Conservation (phyloP, 2,888 invertebrate species). For the Volucella inanis region DNA sequence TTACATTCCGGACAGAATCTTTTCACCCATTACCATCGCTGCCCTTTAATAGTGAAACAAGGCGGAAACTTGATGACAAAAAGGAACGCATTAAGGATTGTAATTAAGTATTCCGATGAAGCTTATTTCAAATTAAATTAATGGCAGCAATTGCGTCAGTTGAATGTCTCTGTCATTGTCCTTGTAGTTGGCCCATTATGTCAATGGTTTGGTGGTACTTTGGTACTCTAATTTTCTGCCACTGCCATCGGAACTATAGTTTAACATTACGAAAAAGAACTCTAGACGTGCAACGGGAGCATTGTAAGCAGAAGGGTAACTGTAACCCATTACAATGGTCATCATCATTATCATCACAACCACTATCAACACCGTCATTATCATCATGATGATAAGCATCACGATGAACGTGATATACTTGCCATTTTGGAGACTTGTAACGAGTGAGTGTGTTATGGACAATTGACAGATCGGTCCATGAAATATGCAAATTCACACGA, state of each 20-base stretch:
- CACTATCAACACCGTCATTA: neutral
- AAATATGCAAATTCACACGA: slow-evolving; percentile 51
- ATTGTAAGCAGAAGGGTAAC: neutral
- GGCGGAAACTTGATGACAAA: neutral
- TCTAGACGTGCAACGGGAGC: neutral
- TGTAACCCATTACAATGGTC: neutral
- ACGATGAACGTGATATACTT: neutral
- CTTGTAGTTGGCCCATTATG: neutral
- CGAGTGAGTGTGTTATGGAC: slow-evolving; percentile 35
- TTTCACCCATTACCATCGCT: neutral
- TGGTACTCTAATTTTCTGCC: slow-evolving; percentile 7
- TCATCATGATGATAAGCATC: neutral
- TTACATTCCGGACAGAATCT: neutral
- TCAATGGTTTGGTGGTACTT: slow-evolving; percentile 6
- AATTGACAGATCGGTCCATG: slow-evolving; percentile 40
- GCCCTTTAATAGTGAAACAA: neutral
- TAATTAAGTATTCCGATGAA: slow-evolving; percentile 70
- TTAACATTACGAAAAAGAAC: neutral
- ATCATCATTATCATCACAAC: slow-evolving; percentile 4
- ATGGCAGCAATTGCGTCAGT: slow-evolving; percentile 63
- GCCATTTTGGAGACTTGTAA: slow-evolving; percentile 24
- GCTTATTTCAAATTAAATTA: slow-evolving; percentile 77
- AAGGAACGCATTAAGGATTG: slow-evolving; percentile 33
- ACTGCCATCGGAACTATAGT: neutral
- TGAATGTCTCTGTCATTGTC: neutral